Conservation (phyloP, 2,113 vertebrate genomes). For the Illadopsis cleaveri region DNA sequence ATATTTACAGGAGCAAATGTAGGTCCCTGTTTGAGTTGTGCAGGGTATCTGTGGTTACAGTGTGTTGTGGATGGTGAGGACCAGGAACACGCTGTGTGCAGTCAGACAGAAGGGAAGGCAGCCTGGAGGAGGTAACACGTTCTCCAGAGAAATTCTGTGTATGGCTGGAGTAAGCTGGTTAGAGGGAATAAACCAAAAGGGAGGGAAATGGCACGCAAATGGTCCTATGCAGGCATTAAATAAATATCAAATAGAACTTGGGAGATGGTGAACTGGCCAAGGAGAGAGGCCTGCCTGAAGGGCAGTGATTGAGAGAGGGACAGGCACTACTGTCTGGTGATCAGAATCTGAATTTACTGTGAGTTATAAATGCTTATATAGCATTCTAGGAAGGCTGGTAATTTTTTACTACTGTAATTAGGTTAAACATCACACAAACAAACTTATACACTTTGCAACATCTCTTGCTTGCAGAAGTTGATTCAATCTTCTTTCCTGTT, state of each 20-base stretch:
- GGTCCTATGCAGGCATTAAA: not conserved
- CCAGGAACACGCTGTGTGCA: not conserved
- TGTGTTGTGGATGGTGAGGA: not conserved
- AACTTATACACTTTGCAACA: not conserved
- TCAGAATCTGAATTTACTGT: not conserved
- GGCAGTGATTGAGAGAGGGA: not conserved
- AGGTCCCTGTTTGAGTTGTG: not conserved
- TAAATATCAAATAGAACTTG: not conserved
- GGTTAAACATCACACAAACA: not conserved
- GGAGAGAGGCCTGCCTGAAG: not conserved
- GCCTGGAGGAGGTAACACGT: not conserved
- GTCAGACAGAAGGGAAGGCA: not conserved
- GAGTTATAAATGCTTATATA: not conserved
- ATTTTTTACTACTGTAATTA: not conserved
- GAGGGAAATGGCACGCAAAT: not conserved
- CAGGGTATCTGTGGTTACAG: conserved; percentile 41
- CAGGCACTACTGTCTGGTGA: not conserved
- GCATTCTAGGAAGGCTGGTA: not conserved
- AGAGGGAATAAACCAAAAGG: not conserved
- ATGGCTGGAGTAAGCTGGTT: not conserved
- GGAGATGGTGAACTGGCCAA: not conserved
- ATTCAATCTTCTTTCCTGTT: not conserved
- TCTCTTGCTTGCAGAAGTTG: not conserved
- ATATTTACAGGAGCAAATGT: conserved; percentile 27
- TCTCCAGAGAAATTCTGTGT: not conserved